phyloP scores from a whole-genome alignment of 30 jellyfish, hydroid and myxozoan genomes.

The Turritopsis rubra region DNA sequence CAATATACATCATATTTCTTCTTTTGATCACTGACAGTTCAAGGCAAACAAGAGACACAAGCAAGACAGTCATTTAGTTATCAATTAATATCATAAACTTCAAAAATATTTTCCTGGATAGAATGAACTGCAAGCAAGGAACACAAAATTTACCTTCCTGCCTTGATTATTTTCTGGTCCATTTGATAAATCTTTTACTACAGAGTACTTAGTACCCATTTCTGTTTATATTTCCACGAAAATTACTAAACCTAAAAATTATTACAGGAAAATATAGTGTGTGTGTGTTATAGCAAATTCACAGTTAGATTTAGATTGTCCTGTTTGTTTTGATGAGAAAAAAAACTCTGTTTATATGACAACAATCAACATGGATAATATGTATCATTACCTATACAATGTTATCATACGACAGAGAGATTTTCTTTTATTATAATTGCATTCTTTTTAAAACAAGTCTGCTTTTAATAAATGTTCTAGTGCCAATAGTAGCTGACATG shows the following conservation, averaged over 20 bases:
- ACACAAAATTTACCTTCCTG: background rate
- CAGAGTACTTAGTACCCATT: background rate
- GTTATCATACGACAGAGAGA: background rate
- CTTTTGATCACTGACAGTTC: no score
- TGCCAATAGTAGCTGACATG: no score
- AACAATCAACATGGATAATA: background rate
- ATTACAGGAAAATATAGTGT: background rate
- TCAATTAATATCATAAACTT: no score
- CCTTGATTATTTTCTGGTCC: background rate
- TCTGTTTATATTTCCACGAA: background rate
- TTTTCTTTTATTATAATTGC: no score
- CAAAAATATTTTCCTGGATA: no score
- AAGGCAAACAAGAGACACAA: no score
- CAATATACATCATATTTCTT: no score
- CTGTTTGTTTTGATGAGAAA: background rate
- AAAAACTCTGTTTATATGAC: background rate
- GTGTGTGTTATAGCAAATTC: no score
- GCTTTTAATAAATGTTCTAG: no score
- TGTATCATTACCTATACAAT: background rate
- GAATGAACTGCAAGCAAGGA: no score
- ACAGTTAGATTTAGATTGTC: background rate
- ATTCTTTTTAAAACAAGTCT: no score
- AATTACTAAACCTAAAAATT: background rate
- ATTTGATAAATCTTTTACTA: background rate
- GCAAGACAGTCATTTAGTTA: no score